Evolutionary conservation across 2,888 invertebrate genomes (phyloP), one percentile per base, ranked within the genome.

Genomic region (Pammene fasciana): DNA sequence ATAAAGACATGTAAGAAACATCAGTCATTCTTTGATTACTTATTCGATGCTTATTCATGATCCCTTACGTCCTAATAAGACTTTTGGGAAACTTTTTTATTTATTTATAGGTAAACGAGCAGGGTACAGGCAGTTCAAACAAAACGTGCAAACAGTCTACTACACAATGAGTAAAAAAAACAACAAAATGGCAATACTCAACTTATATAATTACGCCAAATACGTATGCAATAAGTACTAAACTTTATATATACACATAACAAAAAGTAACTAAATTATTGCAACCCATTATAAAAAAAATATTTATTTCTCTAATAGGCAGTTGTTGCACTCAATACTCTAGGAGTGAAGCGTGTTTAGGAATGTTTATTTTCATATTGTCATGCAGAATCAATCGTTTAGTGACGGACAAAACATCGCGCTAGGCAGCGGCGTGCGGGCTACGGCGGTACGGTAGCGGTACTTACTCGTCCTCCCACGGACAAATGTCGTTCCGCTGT

Each of bases 381-480:
- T 72, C 72, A 72, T 72, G 72, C 72, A 70, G 65, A 72, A 67
- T 70, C 72, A 64, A 65, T 70, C 59, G 41, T 70, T 70, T 70
- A 70, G 70, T 70, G 65, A 70, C 65, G 70, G 70, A 68, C 68
- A 62, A 60, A 38, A 67, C 65, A 71, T 62, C 68, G 64, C 68
- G 45, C 62, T 62, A 59, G 56, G 41, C 16, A 36, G 34, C 54
- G 55, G 55, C 72, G 71, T 71, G 72, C 73, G 66, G 68, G 64
- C 68, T 71, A 71, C 60, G 59, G 65, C 67, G 79, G 26, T 26
- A 26, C 26, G 26, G 26, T 26, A 26, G 26, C 26, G 26, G 78
- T 89, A 96, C 97, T 97, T 94, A 97, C 97, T 97, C 97, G 93
- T 97, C 97, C 94, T 97, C 97, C 97, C 98, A 98, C 70, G 97